Percentiles rank a stretch among this genome's conserved stretches.
phyloP scores from a whole-genome alignment of 2,797 vertebrate genomes.

The Trichosurus vulpecula region DNA sequence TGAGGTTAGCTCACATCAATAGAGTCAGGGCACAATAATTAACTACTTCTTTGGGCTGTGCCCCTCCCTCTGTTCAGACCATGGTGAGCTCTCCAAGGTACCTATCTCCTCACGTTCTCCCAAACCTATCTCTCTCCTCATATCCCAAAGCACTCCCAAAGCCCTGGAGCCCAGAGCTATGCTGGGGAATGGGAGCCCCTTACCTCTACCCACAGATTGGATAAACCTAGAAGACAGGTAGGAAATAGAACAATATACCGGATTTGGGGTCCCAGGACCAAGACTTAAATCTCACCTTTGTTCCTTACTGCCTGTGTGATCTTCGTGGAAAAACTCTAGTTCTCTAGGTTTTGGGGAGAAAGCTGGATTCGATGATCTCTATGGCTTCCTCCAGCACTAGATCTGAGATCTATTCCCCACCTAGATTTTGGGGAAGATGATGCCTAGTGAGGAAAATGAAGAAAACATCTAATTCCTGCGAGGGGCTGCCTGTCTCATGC shows the following conservation, averaged over 20 bases:
- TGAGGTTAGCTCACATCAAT: not conserved
- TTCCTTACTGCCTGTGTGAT: not conserved
- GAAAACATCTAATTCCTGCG: slow-evolving; percentile 52
- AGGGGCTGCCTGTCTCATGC: slow-evolving; percentile 55
- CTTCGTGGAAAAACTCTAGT: not conserved
- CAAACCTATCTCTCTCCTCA: not conserved
- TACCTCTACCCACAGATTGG: not conserved
- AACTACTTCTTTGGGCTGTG: not conserved
- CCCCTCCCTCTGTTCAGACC: not conserved
- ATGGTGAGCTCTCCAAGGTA: not conserved
- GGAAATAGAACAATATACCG: not conserved
- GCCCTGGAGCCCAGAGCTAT: not conserved
- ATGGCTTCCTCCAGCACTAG: not conserved
- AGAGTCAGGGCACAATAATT: not conserved
- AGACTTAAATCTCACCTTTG: not conserved
- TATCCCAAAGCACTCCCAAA: not conserved
- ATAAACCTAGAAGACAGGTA: not conserved
- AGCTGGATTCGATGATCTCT: not conserved
- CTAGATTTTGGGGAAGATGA: not conserved
- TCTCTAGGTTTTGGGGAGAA: not conserved
- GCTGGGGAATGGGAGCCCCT: not conserved
- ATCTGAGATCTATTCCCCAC: not conserved
- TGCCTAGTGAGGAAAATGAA: slow-evolving; percentile 48
- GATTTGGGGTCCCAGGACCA: not conserved
- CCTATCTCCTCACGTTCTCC: too few relatives aligned